These are phyloP conservation scores for Drepana falcataria DNA, from an alignment of 2,888 invertebrate genomes.

Conservation along the genomic window DNA sequence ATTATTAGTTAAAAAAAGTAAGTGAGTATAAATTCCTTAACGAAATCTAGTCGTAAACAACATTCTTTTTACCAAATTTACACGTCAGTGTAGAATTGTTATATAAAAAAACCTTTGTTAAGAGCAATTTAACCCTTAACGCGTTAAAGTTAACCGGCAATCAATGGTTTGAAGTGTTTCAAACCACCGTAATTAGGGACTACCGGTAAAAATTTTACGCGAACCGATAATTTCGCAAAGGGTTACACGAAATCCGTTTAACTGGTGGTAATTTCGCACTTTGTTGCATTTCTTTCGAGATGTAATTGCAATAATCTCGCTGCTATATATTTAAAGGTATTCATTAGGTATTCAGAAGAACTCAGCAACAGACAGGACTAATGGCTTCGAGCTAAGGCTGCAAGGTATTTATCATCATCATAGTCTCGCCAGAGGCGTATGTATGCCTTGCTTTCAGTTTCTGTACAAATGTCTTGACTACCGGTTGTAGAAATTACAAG, in stretches of 20 bases:
- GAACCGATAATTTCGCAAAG: neutral
- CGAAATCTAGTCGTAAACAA: too few relatives aligned
- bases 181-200: slow-evolving; percentile 39
- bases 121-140: slow-evolving; percentile 37
- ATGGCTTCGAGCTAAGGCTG: neutral
- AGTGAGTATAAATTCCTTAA: too few relatives aligned
- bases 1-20: too few relatives aligned
- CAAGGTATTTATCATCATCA: neutral
- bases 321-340: neutral
- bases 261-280: neutral
- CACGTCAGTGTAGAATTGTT: slow-evolving; percentile 41
- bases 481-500: too few relatives aligned
- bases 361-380: neutral
- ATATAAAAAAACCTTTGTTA: slow-evolving; percentile 14
- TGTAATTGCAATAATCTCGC: neutral
- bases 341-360: neutral
- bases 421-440: too few relatives aligned
- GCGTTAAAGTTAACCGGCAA: slow-evolving; percentile 42
- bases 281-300: neutral
- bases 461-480: too few relatives aligned
- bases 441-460: too few relatives aligned
- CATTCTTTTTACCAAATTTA: slow-evolving; percentile 55
- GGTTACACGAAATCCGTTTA: neutral
- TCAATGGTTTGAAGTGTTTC: slow-evolving; percentile 51
- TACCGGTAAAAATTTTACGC: slow-evolving; percentile 22